phyloP scores from a whole-genome alignment of 2,888 invertebrate genomes.

The Noctua janthe region DNA sequence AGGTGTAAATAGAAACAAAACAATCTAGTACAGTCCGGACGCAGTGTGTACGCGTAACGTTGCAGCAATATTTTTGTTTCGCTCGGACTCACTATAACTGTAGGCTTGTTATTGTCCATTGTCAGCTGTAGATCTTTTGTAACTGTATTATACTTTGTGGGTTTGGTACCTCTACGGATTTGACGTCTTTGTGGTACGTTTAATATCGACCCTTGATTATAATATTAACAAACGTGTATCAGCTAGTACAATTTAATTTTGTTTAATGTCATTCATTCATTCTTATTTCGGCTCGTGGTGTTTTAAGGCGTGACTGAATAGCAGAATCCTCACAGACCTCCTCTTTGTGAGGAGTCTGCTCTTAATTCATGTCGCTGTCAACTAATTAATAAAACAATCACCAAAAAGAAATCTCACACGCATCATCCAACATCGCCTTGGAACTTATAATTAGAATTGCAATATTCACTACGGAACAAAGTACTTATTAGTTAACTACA shows the following conservation, averaged over 20 bases:
- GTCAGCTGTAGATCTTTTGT: constrained; percentile 42
- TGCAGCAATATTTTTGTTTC: constrained; percentile 54
- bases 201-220: constrained; percentile 11
- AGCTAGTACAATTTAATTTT: neutral
- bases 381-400: neutral
- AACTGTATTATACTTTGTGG: constrained; percentile 22
- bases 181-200: neutral
- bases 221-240: neutral
- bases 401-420: neutral
- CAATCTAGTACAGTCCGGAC: constrained; percentile 34
- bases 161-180: constrained; percentile 25
- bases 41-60: constrained; percentile 12
- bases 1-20: constrained; percentile 22
- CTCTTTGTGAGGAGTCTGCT: neutral
- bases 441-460: neutral
- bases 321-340: neutral
- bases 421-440: neutral
- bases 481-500: neutral
- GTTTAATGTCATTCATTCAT: neutral
- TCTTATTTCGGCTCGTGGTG: neutral
- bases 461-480: neutral
- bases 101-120: constrained; percentile 49
- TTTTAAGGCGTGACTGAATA: neutral
- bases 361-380: neutral
- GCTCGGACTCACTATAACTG: constrained; percentile 9